Base-by-base conservation (phyloP, 2,888 invertebrate genomes). In the Trichacis sp. region DNA sequence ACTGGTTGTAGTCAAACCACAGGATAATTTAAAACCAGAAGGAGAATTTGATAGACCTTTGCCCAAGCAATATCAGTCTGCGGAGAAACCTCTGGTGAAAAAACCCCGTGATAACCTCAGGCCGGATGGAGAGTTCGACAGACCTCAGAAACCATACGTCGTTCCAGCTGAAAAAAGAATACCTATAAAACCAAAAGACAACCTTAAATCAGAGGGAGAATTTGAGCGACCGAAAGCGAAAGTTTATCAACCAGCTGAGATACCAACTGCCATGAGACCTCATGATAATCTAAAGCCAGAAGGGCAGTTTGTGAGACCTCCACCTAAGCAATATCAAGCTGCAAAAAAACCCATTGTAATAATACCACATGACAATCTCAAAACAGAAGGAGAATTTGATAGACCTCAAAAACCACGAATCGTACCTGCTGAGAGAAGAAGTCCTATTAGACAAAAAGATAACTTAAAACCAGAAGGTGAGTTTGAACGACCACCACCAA, bases 371-470 rank as follows among this genome's bases (percentile, higher is more conserved):
- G 89, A 89, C 54, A 88, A 88, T 87, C 88, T 80, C 84, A 85
- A 82, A 64, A 84, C 87, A 0, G 89, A 90, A 80, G 90, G 90
- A 0, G 87, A 87, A 0, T 90, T 89, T 56, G 77, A 79, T 12
- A 69, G 76, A 9, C 81, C 77, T 70, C 85, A 86, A 65, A 77
- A 80, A 14, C 86, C 87, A 0, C 67, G 66, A n/a, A 71, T 71
- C n/a, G 24, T 64, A 67, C 79, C 77, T 0, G 69, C 68, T 1
- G 68, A 73, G 71, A 71, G 36, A 56, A 29, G 11, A 69, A 11
- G 64, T 17, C 12, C 9, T 8, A 11, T 12, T 69, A 77, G 64
- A 11, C 80, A 80, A 18, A 76, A 80, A 57, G 85, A 84, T 51
- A 85, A 85, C 52, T 69, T 82, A 0, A 72, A 64, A 45, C 77